These are phyloP conservation scores for Eulithis testata DNA, from an alignment of 2,888 invertebrate genomes.

Conservation along the genomic window DNA sequence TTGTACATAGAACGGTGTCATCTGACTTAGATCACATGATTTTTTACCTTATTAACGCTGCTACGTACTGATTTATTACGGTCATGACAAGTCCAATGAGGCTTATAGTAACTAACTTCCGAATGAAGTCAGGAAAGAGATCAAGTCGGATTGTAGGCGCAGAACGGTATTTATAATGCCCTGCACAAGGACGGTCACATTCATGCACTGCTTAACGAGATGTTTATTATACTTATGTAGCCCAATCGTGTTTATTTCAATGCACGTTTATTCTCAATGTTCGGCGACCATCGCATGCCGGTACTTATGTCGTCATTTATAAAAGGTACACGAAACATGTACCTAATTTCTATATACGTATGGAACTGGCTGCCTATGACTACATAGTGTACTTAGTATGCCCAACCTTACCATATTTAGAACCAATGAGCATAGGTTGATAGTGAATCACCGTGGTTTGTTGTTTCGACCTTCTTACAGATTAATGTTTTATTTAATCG, in stretches of 20 bases:
- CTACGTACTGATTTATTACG: conserved; percentile 32
- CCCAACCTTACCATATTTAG: conserved; percentile 38
- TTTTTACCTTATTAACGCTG: conserved; percentile 43
- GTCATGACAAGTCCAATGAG: conserved; percentile 49
- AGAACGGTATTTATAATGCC: conserved; percentile 57
- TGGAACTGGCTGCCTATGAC: conserved; percentile 26
- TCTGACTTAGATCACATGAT: conserved; percentile 42
- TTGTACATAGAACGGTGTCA: conserved; percentile 23
- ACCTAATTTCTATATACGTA: conserved; percentile 1
- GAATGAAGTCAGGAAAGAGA: conserved; percentile 57
- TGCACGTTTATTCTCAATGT: conserved; percentile 26
- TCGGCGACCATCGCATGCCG: conserved; percentile 31
- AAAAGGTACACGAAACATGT: conserved; percentile 33
- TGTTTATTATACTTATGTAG: conserved; percentile 16
- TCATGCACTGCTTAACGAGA: conserved; percentile 54
- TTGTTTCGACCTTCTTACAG: conserved; percentile 21
- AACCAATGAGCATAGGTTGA: conserved; percentile 25
- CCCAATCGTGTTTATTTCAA: conserved; percentile 35
- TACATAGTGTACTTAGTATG: conserved; percentile 6
- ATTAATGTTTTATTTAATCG: conserved; percentile 20
- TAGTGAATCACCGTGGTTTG: conserved; percentile 37
- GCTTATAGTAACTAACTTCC: conserved; percentile 53
- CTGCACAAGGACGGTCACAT: conserved; percentile 74
- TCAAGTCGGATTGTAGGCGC: conserved; percentile 59
- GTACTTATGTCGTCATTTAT: conserved; percentile 28